A percentile compares a stretch with the other conserved stretches of the same genome.
These are phyloP conservation scores for Sciaenops ocellatus DNA, from an alignment of 2,797 vertebrate species.

Conservation along the genomic window DNA sequence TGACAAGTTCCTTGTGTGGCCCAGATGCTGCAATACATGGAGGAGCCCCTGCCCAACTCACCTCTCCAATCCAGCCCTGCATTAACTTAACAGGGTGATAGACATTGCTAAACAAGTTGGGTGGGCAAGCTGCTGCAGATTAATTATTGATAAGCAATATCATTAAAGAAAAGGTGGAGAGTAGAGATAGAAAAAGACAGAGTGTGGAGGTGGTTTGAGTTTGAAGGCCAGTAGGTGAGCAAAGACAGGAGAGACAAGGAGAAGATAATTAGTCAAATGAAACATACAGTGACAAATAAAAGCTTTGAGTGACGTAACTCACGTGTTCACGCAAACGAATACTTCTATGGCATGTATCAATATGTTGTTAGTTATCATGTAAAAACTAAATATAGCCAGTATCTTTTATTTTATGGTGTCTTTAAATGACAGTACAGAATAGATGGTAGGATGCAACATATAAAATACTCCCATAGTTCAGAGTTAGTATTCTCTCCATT, in stretches of 20 bases:
- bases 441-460: background rate
- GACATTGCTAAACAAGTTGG: conserved; percentile 49
- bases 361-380: background rate
- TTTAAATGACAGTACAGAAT: background rate
- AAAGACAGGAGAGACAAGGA: conserved; percentile 29
- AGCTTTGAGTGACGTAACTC: background rate
- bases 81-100: conserved; percentile 50
- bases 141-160: conserved; percentile 77
- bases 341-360: background rate
- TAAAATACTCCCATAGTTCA: background rate
- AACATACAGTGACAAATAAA: conserved; percentile 31
- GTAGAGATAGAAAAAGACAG: conserved; percentile 30
- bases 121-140: conserved; percentile 67
- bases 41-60: conserved; percentile 22
- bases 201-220: conserved; percentile 28
- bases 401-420: conserved; percentile 3
- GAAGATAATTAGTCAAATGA: conserved; percentile 51
- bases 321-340: background rate
- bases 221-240: conserved; percentile 26
- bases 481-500: conserved; percentile 16
- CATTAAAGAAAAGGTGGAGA: conserved; percentile 52
- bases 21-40: conserved; percentile 49
- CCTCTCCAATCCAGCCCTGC: conserved; percentile 36
- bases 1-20: conserved; percentile 62
- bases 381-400: background rate